Evolutionary conservation across 2,113 vertebrate genomes (phyloP).

Genomic region (Trogon melanurus): DNA sequence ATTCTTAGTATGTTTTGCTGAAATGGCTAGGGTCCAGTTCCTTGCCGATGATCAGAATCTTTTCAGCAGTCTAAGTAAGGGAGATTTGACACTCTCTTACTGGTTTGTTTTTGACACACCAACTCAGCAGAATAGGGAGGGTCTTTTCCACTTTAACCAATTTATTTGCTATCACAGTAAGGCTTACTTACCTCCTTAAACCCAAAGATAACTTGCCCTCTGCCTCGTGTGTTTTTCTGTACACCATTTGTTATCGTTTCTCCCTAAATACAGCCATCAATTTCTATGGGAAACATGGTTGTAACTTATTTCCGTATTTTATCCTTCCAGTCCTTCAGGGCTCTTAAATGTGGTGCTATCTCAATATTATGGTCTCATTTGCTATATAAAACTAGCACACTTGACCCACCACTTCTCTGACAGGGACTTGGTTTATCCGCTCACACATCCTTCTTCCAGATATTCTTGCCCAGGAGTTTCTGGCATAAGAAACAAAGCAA

Average conservation of each 20-base stretch:
- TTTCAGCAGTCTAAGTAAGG: background rate
- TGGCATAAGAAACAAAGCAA: background rate
- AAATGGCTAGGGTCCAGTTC: background rate
- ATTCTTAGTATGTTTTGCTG: background rate
- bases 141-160: background rate
- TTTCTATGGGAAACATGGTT: background rate
- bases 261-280: background rate
- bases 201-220: background rate
- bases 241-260: background rate
- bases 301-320: background rate
- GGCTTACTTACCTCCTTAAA: background rate
- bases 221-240: background rate
- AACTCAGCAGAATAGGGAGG: background rate
- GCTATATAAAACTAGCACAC: background rate
- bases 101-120: background rate
- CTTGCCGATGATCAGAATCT: background rate
- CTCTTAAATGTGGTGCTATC: background rate
- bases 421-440: background rate
- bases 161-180: background rate
- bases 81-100: background rate
- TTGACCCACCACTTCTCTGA: background rate
- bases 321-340: background rate
- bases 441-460: background rate
- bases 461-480: background rate
- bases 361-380: background rate